A percentile compares a stretch with the other conserved stretches of the same genome.
These are phyloP conservation scores for Ophonus ardosiacus DNA, from an alignment of 2,888 invertebrate genomes.

Conservation along the genomic window DNA sequence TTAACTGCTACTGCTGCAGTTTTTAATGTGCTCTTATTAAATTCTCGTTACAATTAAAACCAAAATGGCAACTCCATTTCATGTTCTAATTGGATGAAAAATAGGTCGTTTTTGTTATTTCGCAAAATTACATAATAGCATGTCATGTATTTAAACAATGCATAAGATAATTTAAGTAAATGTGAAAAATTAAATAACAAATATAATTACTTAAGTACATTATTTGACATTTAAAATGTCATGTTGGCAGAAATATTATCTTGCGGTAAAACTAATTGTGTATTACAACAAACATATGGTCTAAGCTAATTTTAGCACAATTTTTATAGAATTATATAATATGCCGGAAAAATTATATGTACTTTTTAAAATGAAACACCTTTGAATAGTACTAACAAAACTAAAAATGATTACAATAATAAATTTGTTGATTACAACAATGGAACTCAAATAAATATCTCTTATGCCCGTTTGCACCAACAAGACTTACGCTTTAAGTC, in stretches of 20 bases:
- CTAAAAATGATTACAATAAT: background rate
- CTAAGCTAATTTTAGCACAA: background rate
- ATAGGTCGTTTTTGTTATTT: slow-evolving; percentile 1
- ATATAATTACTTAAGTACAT: slow-evolving; percentile 43
- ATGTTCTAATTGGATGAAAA: background rate
- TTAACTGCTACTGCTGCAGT: background rate
- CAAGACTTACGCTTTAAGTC: no score
- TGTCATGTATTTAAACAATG: slow-evolving; percentile 38
- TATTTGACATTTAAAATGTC: slow-evolving; percentile 39
- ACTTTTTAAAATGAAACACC: no score
- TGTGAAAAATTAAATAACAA: slow-evolving; percentile 50
- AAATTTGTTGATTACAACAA: background rate
- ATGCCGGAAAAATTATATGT: background rate
- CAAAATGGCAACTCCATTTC: background rate
- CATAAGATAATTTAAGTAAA: slow-evolving; percentile 51
- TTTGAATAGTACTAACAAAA: background rate
- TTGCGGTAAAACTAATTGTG: slow-evolving; percentile 15
- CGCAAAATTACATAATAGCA: slow-evolving; percentile 32
- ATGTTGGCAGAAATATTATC: slow-evolving; percentile 44
- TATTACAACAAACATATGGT: background rate
- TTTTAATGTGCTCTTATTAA: background rate
- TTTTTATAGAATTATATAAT: background rate
- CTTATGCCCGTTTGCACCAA: no score
- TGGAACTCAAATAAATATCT: no score
- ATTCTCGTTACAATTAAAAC: background rate